phyloP scores from a whole-genome alignment of 2,113 vertebrate species.

The Mastomys coucha region DNA sequence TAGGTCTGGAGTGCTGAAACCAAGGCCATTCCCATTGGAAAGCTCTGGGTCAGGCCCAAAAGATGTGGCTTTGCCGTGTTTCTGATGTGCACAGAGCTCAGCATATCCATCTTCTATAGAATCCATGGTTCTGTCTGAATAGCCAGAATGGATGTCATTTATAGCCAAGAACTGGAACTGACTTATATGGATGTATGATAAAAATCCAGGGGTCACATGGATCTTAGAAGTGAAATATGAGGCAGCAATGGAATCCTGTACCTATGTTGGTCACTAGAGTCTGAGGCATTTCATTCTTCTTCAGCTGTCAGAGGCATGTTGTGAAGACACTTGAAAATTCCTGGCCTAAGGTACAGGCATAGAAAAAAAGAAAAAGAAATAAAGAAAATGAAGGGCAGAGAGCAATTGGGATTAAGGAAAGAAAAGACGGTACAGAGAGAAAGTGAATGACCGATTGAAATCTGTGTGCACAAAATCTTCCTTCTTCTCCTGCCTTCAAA shows the following conservation, averaged over 20 bases:
- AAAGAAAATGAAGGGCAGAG: not conserved
- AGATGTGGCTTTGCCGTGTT: not conserved
- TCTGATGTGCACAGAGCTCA: not conserved
- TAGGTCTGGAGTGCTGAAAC: not conserved
- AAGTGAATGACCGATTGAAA: not conserved
- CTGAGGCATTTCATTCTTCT: not conserved
- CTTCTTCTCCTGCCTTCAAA: not conserved
- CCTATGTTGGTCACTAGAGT: not conserved
- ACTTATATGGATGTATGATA: not conserved
- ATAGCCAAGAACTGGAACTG: not conserved
- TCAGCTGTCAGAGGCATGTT: not conserved
- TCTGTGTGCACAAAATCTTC: not conserved
- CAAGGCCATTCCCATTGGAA: not conserved
- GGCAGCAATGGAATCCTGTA: not conserved
- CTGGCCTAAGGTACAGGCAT: not conserved
- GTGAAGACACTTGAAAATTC: not conserved
- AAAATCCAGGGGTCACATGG: not conserved
- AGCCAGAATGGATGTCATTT: not conserved
- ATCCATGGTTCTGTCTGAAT: not conserved
- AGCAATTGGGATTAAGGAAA: not conserved
- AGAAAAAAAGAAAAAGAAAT: too few relatives aligned
- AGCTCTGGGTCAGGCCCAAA: not conserved
- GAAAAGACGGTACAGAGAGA: not conserved
- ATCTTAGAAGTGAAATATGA: not conserved
- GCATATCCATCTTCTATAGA: not conserved